These are phyloP conservation scores for Ibycter americanus DNA, from an alignment of 2,797 vertebrate genomes.

Conservation along the genomic window DNA sequence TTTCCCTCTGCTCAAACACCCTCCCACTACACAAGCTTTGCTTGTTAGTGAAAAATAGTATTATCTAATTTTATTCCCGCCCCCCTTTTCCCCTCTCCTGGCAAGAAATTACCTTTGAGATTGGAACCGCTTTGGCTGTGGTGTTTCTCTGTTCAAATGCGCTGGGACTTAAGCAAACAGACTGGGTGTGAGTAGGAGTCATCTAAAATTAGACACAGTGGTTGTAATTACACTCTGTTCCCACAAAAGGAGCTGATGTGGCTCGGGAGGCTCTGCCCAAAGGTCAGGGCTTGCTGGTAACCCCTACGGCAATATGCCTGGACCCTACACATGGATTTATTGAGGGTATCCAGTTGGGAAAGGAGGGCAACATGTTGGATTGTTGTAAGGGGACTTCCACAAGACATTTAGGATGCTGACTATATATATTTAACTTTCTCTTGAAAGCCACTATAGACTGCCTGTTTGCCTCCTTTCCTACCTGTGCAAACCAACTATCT, in stretches of 20 bases:
- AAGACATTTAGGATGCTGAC: neutral
- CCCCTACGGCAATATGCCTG: rapidly evolving
- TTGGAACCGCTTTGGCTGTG: neutral
- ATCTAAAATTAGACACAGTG: neutral
- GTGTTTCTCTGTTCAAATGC: neutral
- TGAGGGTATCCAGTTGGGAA: neutral
- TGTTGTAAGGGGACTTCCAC: neutral
- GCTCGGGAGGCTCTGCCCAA: neutral
- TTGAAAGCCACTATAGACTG: neutral
- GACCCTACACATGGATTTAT: neutral
- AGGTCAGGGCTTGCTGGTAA: neutral
- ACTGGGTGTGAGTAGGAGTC: neutral
- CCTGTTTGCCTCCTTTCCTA: neutral
- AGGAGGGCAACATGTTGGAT: neutral
- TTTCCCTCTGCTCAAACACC: neutral
- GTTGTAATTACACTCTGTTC: neutral
- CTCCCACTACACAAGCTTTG: rapidly evolving
- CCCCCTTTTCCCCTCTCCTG: neutral
- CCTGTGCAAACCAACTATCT: neutral
- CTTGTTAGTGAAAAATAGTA: neutral
- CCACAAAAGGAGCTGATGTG: neutral
- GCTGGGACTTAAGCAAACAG: neutral
- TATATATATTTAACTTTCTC: neutral
- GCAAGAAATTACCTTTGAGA: neutral
- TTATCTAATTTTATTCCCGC: neutral